Evolutionary conservation across 2,888 invertebrate species (phyloP), one percentile per base, ranked within the genome.

Genomic region (Drosophila meridionalis): DNA sequence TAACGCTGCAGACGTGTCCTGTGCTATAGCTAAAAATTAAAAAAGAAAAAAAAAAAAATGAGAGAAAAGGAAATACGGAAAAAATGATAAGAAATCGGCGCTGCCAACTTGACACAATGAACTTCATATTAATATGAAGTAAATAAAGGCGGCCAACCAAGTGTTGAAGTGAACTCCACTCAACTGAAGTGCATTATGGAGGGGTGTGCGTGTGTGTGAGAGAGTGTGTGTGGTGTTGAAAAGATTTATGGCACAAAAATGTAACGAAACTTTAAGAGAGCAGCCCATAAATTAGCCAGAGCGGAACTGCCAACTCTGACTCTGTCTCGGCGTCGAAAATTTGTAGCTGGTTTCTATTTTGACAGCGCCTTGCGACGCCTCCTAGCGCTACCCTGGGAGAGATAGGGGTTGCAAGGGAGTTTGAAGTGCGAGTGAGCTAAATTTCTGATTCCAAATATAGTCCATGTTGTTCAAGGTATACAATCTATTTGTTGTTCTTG

Each of bases 81-180:
- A 85, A 86, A 83, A 74, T 83, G 87, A 85, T 89, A 85, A 83
- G 89, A 76, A 86, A 87, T 87, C 87, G 83, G 90, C 60, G 76
- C 75, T 89, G 89, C 81, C 87, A 87, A 80, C 89, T 81, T 87
- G 82, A 87, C 89, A 87, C 89, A 87, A 89, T 90, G 89, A 89
- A 87, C 80, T 82, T 86, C 82, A 86, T 86, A 87, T 88, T 86
- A 87, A 85, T 88, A 90, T 83, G 87, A 73, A 90, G 85, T 78
- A 88, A 90, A 90, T 86, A 83, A 90, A 82, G 76, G 74, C 88
- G 65, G 53, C 76, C 55, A 36, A 47, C 61, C 74, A 75, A 75
- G 81, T 73, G 81, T 69, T 71, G 57, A 69, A 72, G 68, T 62
- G 63, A 50, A 86, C 61, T 70, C 61, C 77, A 65, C 71, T 68